Conservation (phyloP, 1,140 invertebrate genomes). For the Euura lappo region DNA sequence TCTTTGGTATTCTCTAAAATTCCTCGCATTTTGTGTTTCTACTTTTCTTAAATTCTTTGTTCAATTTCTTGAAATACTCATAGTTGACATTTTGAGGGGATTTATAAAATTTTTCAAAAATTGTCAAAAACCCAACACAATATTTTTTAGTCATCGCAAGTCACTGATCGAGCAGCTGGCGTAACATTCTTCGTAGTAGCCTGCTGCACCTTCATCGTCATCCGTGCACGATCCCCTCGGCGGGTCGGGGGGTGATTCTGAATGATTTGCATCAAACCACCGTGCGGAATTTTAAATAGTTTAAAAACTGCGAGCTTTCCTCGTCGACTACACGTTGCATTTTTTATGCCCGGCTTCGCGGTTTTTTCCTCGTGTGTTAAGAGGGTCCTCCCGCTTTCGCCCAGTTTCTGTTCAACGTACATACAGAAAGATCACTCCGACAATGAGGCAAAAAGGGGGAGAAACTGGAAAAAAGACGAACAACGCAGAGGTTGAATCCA, state of each 20-base stretch:
- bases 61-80: too few species aligned
- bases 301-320: slow-evolving; percentile 26
- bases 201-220: not conserved
- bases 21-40: too few species aligned
- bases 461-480: slow-evolving; percentile 25
- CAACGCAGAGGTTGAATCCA: too few species aligned
- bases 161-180: too few species aligned
- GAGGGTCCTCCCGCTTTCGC: not conserved
- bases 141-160: too few species aligned
- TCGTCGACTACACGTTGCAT: not conserved
- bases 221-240: slow-evolving; percentile 14
- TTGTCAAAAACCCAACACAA: too few species aligned
- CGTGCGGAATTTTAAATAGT: slow-evolving; percentile 41
- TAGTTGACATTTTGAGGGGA: too few species aligned
- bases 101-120: too few species aligned
- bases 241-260: slow-evolving; percentile 22
- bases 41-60: too few species aligned
- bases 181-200: too few species aligned
- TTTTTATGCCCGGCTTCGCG: not conserved
- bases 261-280: slow-evolving; percentile 35
- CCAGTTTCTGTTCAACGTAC: not conserved
- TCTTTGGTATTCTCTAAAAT: too few species aligned
- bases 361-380: not conserved
- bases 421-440: too few species aligned
- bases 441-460: not conserved